Conservation (phyloP, 2,888 invertebrate species). For the Agapostemon virescens region DNA sequence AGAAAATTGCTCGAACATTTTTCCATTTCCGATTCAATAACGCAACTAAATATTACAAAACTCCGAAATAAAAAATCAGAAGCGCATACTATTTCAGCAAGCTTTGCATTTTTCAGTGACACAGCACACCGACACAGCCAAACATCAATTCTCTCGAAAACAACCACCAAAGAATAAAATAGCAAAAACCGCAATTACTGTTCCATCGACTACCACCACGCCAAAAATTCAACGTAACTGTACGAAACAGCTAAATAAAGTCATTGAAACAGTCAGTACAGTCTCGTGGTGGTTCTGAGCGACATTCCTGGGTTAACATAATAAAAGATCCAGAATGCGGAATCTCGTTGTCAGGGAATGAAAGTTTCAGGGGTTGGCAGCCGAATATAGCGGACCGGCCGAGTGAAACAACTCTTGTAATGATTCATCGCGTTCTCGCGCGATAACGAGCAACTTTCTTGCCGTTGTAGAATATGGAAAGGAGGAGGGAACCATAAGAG, state of each 20-base stretch:
- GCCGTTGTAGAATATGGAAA: neutral
- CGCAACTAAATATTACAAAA: neutral
- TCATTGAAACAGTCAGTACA: neutral
- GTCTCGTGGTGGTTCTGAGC: neutral
- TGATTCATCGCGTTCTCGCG: conserved; percentile 28
- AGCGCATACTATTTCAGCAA: neutral
- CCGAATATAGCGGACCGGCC: neutral
- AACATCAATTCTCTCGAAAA: neutral
- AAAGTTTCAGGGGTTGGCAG: conserved; percentile 16
- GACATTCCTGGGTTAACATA: neutral
- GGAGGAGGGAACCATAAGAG: neutral
- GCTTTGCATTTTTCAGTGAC: neutral
- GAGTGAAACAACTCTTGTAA: conserved; percentile 28
- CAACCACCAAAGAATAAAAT: neutral
- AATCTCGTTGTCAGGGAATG: conserved; percentile 14
- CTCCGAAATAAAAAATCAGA: neutral
- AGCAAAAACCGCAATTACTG: neutral
- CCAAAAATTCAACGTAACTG: neutral
- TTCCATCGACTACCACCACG: neutral
- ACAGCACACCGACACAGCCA: neutral
- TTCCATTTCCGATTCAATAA: neutral
- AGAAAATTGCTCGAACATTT: neutral
- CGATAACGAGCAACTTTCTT: conserved; percentile 38
- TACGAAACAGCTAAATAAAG: neutral
- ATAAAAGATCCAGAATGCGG: neutral